Base-by-base conservation (phyloP, 2,113 vertebrate species). In the Ciconia boyciana region DNA sequence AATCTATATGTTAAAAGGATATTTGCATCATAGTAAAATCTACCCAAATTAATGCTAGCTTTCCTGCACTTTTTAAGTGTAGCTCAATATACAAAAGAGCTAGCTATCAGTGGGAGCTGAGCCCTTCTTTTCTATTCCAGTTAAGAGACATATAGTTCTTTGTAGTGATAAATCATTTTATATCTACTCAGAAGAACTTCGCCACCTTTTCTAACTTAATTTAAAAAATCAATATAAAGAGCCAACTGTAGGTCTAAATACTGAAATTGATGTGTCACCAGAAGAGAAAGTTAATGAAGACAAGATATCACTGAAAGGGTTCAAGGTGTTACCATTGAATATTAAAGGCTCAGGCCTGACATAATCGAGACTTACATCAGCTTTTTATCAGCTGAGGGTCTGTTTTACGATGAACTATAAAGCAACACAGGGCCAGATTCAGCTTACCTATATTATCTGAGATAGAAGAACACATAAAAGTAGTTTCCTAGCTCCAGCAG, bases 251-350 rank as follows among this genome's bases (percentile, higher is more conserved):
- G 64, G 25, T 88, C 32, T 69, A 91, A 92, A 94, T 86, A 70
- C 69, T 92, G 74, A 84, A 95, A 92, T 36, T 66, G 83, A 83
- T 89, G 49, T 86, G 80, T 74, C 80, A 93, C 51, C 36, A 86
- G 62, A 92, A 89, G 17, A 93, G 49, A 90, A 89, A 93, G 60
- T 66, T 94, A 97, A 96, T 89, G 79, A 96, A 92, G 79, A 87
- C 62, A 87, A 92, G 79, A 88, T 52, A 85, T 12, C 34, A 61
- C 62, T 95, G 62, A 93, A 90, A 92, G 54, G 28, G 77, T 83
- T 83, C 71, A 93, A 70, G 54, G 58, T 83, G 51, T 74, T 90
- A 70, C 34, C 28, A 61, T 52, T 46, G 32, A 94, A 81, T 82
- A 94, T 65, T 83, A 91, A 80, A 87, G 58, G 15, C 18, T 80